Base-by-base conservation (phyloP, 2,113 vertebrate genomes). In the Oryzias curvinotus region DNA sequence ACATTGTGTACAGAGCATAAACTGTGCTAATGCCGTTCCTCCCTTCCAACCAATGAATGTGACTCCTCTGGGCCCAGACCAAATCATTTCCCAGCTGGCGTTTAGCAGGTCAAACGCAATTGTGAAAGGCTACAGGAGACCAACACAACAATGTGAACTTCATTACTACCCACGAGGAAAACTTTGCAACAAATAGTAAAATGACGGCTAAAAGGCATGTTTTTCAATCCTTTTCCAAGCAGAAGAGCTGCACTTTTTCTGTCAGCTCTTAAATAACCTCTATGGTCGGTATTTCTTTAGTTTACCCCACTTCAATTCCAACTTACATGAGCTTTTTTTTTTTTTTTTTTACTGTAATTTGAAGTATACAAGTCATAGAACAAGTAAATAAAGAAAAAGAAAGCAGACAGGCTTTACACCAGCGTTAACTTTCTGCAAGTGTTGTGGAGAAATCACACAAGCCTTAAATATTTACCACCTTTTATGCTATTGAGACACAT, bases 381-480 rank as follows among this genome's bases (percentile, higher is more conserved):
- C 28, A 30, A 36, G 30, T 36, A 36, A 36, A 13, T 36, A 36
- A 36, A 10, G 36, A 36, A 10, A 36, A 23, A 23, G 1, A 23
- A 23, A 23, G 21, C 21, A 23, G 21, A 23, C 21, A 23, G 2
- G 21, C 28, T 30, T 30, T 30, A 30, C 28, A 70, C 14, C 17
- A 7, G 56, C 52, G 30, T 68, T 57, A 19, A 62, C 51, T 52
- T 65, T 85, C 58, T 77, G 58, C 56, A 45, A 56, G 63, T 52
- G 14, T 57, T 62, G 81, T 17, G 42, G 74, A 76, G 65, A 84
- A 81, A 86, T 80, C 81, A 68, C 77, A 82, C 65, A 68, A 15
- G 7, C 54, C 70, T 83, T 82, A 62, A 88, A 82, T 80, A 85
- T 87, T 85, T 85, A 80, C 78, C 78, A 83, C 73, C 80, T 82